Evolutionary conservation across 2,113 vertebrate genomes (phyloP).

Genomic region (Neogobius melanostomus): DNA sequence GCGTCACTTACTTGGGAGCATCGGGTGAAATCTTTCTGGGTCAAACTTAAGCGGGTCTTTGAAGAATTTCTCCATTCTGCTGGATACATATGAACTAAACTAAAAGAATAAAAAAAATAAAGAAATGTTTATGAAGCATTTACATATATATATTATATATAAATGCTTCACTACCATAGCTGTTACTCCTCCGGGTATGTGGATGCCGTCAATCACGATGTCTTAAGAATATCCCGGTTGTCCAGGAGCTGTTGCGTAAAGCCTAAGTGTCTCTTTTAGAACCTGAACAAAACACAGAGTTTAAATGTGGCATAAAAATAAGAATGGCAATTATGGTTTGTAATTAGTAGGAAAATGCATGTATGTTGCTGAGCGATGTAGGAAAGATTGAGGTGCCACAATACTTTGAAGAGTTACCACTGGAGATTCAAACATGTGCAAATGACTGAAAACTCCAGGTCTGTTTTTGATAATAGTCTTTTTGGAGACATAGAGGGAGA

Average conservation of each 20-base stretch:
- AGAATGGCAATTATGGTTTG: too few species aligned
- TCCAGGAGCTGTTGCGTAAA: conserved; percentile 83
- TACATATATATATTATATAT: neutral
- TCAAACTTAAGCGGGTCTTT: conserved; percentile 87
- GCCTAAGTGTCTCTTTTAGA: conserved; percentile 86
- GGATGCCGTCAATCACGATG: conserved; percentile 72
- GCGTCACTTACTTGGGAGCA: conserved; percentile 82
- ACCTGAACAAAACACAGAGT: conserved; percentile 69
- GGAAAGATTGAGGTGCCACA: too few species aligned
- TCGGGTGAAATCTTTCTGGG: conserved; percentile 87
- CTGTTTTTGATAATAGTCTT: too few species aligned
- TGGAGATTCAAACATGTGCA: too few species aligned
- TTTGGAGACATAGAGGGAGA: too few species aligned
- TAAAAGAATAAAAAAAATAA: neutral
- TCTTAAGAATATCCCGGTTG: conserved; percentile 78
- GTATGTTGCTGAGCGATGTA: too few species aligned
- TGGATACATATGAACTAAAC: conserved; percentile 79
- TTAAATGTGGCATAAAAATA: too few species aligned
- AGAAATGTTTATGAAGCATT: too few species aligned
- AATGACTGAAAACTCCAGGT: too few species aligned
- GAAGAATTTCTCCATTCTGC: conserved; percentile 87
- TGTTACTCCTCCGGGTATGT: conserved; percentile 70
- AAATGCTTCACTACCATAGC: conserved; percentile 41
- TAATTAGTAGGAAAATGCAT: too few species aligned
- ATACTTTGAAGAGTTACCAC: too few species aligned